Percentiles rank a stretch among this genome's conserved stretches.
phyloP scores from a whole-genome alignment of 2,113 vertebrate species.

The Diphyllodes magnificus region DNA sequence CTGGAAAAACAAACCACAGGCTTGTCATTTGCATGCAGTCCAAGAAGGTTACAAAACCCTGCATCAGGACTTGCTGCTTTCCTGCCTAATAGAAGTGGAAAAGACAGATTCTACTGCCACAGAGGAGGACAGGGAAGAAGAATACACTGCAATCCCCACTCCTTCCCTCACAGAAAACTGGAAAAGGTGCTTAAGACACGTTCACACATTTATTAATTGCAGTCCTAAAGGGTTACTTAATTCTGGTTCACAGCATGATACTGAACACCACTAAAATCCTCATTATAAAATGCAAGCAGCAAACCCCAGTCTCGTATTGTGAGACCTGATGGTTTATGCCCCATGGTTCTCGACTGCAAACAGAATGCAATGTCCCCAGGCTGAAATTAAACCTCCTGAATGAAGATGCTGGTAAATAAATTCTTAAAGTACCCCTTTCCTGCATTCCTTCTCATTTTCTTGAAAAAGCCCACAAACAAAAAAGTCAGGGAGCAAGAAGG shows the following conservation, averaged over 20 bases:
- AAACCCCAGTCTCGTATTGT: background rate
- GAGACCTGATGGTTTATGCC: background rate
- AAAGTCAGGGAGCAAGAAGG: background rate
- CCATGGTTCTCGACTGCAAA: background rate
- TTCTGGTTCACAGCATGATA: background rate
- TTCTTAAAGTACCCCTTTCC: background rate
- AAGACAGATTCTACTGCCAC: background rate
- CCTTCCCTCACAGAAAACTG: background rate
- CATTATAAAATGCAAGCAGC: background rate
- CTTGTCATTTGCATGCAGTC: background rate
- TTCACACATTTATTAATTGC: background rate
- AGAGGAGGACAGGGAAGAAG: background rate
- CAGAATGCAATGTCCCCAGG: background rate
- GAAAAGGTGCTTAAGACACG: background rate
- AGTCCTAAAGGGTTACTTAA: background rate
- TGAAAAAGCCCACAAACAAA: background rate
- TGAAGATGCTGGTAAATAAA: background rate
- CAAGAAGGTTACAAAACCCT: background rate
- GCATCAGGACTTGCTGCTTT: background rate
- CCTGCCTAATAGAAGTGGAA: background rate
- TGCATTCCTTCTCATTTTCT: background rate
- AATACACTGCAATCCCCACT: background rate
- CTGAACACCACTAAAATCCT: background rate
- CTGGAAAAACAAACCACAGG: background rate
- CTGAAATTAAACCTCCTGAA: background rate